Conservation (phyloP, 1,140 invertebrate species). For the Solenopsis invicta region DNA sequence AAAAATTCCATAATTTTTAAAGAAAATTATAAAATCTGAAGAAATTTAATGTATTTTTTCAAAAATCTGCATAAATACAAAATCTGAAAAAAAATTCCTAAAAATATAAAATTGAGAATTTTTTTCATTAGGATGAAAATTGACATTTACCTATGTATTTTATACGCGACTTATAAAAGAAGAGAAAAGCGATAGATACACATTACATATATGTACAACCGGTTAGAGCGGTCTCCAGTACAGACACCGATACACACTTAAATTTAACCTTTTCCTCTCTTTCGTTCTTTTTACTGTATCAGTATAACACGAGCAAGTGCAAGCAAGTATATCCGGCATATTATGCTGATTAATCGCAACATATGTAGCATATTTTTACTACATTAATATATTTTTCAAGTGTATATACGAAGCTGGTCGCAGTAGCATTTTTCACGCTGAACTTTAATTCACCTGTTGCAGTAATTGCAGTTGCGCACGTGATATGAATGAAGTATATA, state of each 20-base stretch:
- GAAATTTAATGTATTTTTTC: no score
- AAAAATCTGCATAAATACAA: no score
- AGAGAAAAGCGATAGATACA: neutral
- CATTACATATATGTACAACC: neutral
- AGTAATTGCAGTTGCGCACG: slow-evolving; percentile 42
- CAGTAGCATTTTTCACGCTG: neutral
- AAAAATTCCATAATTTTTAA: no score
- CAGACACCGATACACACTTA: neutral
- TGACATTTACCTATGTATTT: neutral
- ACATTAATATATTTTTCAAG: neutral
- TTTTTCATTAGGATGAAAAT: no score
- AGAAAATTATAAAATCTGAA: no score
- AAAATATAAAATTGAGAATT: no score
- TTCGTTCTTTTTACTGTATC: neutral
- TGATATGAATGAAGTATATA: neutral
- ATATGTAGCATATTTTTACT: neutral
- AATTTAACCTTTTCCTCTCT: slow-evolving; percentile 26
- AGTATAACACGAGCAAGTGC: neutral
- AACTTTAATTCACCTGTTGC: slow-evolving; percentile 36
- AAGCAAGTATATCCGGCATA: neutral
- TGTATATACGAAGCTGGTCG: neutral
- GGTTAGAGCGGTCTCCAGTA: neutral
- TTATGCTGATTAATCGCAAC: slow-evolving; percentile 5
- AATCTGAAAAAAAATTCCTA: no score
- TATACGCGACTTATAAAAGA: neutral